phyloP scores from a whole-genome alignment of 2,797 vertebrate species.

The Phoeniculus purpureus region DNA sequence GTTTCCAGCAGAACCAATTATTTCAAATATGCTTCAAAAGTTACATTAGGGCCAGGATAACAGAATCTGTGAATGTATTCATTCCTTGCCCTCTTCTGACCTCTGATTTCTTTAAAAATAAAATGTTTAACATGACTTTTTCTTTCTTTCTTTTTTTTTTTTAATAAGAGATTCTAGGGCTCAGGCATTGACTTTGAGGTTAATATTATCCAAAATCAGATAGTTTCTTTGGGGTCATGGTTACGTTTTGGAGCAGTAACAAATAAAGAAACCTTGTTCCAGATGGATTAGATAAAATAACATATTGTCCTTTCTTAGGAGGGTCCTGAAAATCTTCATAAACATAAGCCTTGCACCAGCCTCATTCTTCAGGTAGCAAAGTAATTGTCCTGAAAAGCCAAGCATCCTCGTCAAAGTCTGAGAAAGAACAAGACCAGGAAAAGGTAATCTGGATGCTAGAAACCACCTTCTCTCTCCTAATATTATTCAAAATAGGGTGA shows the following conservation, averaged over 20 bases:
- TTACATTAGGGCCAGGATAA: constrained; percentile 51
- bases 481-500: not conserved
- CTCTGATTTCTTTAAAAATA: constrained; percentile 62
- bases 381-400: not conserved
- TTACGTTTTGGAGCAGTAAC: not conserved
- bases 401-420: not conserved
- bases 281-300: not conserved
- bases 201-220: not conserved
- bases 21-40: constrained; percentile 72
- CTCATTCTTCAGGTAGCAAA: not conserved
- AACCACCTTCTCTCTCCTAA: not conserved
- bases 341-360: not conserved
- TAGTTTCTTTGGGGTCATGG: not conserved
- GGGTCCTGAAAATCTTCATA: not conserved
- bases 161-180: not conserved
- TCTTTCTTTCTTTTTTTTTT: not conserved
- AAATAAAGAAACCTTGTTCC: not conserved
- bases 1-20: constrained; percentile 70
- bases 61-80: constrained; percentile 50
- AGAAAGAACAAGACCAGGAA: not conserved
- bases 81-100: constrained; percentile 37
- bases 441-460: not conserved
- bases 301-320: not conserved
- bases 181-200: not conserved
- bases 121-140: constrained; percentile 28